Conservation (phyloP, 2,797 vertebrate genomes). For the Ambastaia sidthimunki region DNA sequence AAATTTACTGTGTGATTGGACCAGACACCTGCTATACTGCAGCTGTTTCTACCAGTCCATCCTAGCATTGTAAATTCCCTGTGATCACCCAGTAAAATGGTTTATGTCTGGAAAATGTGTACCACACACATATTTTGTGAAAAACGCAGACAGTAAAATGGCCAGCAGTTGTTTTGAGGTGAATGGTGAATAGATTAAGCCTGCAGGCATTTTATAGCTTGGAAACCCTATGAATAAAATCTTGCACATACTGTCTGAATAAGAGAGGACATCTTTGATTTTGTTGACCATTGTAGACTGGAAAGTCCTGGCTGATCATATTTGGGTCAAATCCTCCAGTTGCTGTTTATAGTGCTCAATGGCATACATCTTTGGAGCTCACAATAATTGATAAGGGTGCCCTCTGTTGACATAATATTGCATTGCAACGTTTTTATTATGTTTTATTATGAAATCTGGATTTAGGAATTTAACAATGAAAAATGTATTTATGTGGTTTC, state of each 20-base stretch:
- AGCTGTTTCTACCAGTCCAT: slow-evolving; percentile 36
- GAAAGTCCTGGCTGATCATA: slow-evolving; percentile 2
- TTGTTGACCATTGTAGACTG: neutral
- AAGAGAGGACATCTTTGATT: neutral
- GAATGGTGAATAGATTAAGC: neutral
- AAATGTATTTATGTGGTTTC: neutral
- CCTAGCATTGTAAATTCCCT: slow-evolving; percentile 12
- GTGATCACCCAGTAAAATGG: slow-evolving; percentile 19
- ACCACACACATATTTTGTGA: slow-evolving; percentile 36
- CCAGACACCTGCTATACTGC: slow-evolving; percentile 42
- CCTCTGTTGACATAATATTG: slow-evolving; percentile 59
- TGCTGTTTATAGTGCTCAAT: neutral
- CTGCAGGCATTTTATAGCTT: slow-evolving; percentile 9
- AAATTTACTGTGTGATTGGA: slow-evolving; percentile 11
- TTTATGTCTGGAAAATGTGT: slow-evolving; percentile 30
- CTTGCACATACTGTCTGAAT: neutral
- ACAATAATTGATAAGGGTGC: slow-evolving; percentile 62
- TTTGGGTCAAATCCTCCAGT: slow-evolving; percentile 23
- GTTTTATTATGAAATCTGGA: neutral
- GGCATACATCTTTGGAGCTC: neutral
- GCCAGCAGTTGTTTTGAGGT: neutral
- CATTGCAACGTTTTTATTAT: slow-evolving; percentile 35
- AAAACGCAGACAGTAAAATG: neutral
- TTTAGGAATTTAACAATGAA: neutral
- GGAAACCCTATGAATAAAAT: neutral